Base-by-base conservation (phyloP, 2,113 vertebrate genomes). In the Corydoras maculifer region DNA sequence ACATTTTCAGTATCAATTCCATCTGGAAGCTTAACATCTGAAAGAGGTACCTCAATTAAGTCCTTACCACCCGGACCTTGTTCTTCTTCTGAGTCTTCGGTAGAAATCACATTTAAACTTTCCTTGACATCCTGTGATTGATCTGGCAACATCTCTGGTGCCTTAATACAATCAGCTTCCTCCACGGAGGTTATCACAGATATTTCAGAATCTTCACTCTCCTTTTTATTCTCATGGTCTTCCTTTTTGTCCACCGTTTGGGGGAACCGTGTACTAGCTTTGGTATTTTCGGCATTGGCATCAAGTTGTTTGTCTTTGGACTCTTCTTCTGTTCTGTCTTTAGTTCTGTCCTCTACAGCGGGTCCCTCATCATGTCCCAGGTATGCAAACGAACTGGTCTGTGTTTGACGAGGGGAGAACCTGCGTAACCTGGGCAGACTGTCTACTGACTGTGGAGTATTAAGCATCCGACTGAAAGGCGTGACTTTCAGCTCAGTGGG, bases 371-470 rank as follows among this genome's bases (percentile, higher is more conserved):
- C 91, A 59, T 92, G 87, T 71, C 95, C 91, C 83, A 99, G 86
- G 82, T 92, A 97, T 55, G 94, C 92, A 77, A 94, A 98, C 0
- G 95, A 93, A 68, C 91, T 89, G 2, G 87, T 88, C 78, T 98
- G 96, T 65, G 89, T 91, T 75, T 98, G 96, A 77, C 90, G 96
- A 12, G 92, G 86, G 8, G 89, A 93, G 84, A 97, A 96, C 3
- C 94, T 91, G 71, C 97, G 90, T 62, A 98, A 80, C 65, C 94
- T 90, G 29, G 94, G 96, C 25, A 99, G 88, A 73, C 95, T 98
- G 84, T 99, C 97, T 72, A 99, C 96, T 11, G 95, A 98, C 30
- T 93, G 88, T 0, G 93, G 95, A 1, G 94, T 90, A 75, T 94
- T 96, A 82, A 99, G 87, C 78, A 98, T 95, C 53, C 96, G 91